phyloP scores from a whole-genome alignment of 2,888 invertebrate species.

The Bruchidius siliquastri region DNA sequence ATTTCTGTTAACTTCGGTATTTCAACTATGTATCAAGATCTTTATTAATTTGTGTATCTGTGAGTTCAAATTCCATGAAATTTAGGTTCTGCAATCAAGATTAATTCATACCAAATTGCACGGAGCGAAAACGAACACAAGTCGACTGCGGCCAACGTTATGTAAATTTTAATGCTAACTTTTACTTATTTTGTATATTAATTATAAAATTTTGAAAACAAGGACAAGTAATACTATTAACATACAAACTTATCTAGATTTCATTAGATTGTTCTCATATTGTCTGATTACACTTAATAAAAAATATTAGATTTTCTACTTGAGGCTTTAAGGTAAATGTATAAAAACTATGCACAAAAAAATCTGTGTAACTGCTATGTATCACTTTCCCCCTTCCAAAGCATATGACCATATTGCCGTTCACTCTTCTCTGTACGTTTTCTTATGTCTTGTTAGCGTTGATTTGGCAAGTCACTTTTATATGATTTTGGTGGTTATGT shows the following conservation, averaged over 20 bases:
- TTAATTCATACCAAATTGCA: not conserved
- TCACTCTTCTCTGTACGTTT: not conserved
- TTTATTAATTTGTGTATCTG: not conserved
- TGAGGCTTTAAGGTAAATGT: not conserved
- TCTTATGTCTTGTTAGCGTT: not conserved
- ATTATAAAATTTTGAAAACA: not conserved
- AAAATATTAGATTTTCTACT: not conserved
- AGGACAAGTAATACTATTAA: not conserved
- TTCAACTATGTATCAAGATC: too few species aligned
- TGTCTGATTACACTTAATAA: not conserved
- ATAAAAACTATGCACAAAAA: not conserved
- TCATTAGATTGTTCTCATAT: not conserved
- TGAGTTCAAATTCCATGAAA: not conserved
- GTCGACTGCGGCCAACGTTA: not conserved
- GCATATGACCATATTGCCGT: not conserved
- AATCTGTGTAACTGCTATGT: not conserved
- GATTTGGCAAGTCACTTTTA: not conserved
- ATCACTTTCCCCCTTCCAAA: not conserved
- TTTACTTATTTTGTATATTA: not conserved
- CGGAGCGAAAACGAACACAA: not conserved
- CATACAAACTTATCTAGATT: not conserved
- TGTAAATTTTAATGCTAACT: not conserved
- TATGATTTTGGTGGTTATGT: not conserved
- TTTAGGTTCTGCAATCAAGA: not conserved
- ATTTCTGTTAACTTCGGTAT: too few species aligned